Conservation (phyloP, 2,113 vertebrate genomes). For the Rhadina sibilatrix region DNA sequence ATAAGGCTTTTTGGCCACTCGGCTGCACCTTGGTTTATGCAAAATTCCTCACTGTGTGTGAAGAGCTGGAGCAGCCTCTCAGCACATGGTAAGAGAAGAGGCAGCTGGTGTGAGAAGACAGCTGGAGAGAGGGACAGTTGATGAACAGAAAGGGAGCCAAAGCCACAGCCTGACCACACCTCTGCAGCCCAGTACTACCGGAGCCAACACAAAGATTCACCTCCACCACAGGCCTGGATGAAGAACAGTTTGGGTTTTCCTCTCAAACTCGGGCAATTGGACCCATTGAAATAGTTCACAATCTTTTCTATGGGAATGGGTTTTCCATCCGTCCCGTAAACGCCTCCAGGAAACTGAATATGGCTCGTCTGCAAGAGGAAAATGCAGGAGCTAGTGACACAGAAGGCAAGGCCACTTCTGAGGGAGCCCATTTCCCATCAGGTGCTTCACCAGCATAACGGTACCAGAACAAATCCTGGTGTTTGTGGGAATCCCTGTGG, state of each 20-base stretch:
- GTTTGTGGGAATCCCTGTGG: neutral
- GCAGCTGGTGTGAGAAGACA: neutral
- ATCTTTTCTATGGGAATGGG: slow-evolving; percentile 82
- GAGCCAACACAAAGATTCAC: slow-evolving; percentile 63
- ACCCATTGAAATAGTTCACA: slow-evolving; percentile 88
- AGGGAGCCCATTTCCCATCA: accelerated
- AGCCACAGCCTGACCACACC: neutral
- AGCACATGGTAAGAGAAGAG: neutral
- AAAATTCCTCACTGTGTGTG: neutral
- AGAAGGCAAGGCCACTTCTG: accelerated
- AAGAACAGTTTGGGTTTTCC: slow-evolving; percentile 98
- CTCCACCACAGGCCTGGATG: slow-evolving; percentile 96
- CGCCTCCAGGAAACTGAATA: slow-evolving; percentile 87
- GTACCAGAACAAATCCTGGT: neutral
- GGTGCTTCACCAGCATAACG: neutral
- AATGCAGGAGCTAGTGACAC: neutral
- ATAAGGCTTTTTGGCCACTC: neutral
- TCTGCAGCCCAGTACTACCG: accelerated
- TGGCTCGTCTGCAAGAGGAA: slow-evolving; percentile 82
- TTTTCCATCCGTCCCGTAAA: slow-evolving; percentile 86
- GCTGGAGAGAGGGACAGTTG: neutral
- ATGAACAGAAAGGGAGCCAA: neutral
- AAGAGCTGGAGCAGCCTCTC: neutral
- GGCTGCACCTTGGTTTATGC: accelerated
- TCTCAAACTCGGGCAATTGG: slow-evolving; percentile 82